Conservation (phyloP, 64 coral and sea anemone species). For the Platygyra sinensis region DNA sequence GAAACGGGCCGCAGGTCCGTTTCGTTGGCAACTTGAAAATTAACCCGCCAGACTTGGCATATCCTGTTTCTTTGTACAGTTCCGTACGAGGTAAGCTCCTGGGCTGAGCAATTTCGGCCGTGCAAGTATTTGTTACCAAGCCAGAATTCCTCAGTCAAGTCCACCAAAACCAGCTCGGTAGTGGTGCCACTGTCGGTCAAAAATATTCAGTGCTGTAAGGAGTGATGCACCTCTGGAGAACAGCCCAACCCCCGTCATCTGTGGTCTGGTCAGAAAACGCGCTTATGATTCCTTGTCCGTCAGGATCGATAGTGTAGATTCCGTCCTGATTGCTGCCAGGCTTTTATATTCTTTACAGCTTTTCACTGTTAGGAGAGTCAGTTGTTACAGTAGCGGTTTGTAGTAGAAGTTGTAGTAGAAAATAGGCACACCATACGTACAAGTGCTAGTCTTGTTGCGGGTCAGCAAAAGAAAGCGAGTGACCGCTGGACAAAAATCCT, state of each 20-base stretch:
- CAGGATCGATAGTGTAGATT: not conserved
- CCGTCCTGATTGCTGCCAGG: conserved; percentile 15
- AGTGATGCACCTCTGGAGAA: conserved; percentile 26
- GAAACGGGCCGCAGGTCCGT: no score
- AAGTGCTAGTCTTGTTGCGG: no score
- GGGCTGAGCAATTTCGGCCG: not conserved
- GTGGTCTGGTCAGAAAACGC: conserved; percentile 64
- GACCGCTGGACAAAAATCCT: no score
- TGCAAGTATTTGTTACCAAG: conserved; percentile 58
- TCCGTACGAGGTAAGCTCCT: conserved; percentile 38
- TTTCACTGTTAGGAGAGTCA: not conserved
- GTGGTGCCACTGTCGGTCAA: conserved; percentile 27
- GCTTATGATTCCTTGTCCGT: not conserved
- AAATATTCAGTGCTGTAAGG: conserved; percentile 1
- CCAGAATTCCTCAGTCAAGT: conserved; percentile 45
- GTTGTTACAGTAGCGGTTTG: no score
- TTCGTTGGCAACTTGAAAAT: conserved; percentile 9
- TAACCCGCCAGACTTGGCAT: conserved; percentile 41
- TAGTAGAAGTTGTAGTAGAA: no score
- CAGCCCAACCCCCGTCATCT: conserved; percentile 54
- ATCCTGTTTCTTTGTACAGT: not conserved
- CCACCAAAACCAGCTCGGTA: conserved; percentile 56
- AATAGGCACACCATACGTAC: no score
- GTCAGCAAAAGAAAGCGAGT: no score
- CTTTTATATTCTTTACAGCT: conserved; percentile 10